Evolutionary conservation across 2,113 vertebrate genomes (phyloP), one percentile per base, ranked within the genome.

Genomic region (Oophaga pumilio): DNA sequence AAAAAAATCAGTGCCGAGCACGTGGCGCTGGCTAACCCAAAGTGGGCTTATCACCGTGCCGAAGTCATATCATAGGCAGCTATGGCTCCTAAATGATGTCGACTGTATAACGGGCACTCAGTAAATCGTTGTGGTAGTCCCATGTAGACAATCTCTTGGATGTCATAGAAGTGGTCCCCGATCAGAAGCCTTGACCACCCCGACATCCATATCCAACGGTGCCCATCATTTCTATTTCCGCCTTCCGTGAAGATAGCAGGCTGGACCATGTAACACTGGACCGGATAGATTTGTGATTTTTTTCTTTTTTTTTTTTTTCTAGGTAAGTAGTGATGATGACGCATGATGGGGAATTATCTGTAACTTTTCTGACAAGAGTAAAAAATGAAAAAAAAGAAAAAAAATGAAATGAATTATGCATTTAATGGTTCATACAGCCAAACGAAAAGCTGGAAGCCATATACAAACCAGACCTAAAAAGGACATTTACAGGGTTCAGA

Each of bases 261-360:
- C 49, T 11, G 49, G 76, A 53, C 73, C 4, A 14, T 33, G 22
- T 33, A 26, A 7, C 52, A 28, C n/a, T 26, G 62, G 56, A 24
- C n/a, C 13, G 56, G 17, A 69, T 15, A 62, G n/a, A 26, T 43
- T 43, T 43, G 33, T 43, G 33, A 43, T 43, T 43, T 43, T n/a
- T n/a, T n/a, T n/a, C n/a, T n/a, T n/a, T 12, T 24, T 26, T 20
- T 13, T 52, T n/a, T 59, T 43, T 77, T 85, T 71, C 56, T 52
- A 80, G 76, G 85, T 86, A 86, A 80, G 60, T 73, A n/a, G 24
- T 18, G 62, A 56, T 22, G 76, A 73, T 81, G 77, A 71, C 77
- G 11, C 76, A n/a, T n/a, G n/a, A 80, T 33, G 11, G 22, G 13
- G 76, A 13, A 66, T 43, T 66, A 81, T 87, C 76, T 71, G 77